These are phyloP conservation scores for Leptodactylus fallax DNA, from an alignment of 2,797 vertebrate genomes.

Conservation along the genomic window DNA sequence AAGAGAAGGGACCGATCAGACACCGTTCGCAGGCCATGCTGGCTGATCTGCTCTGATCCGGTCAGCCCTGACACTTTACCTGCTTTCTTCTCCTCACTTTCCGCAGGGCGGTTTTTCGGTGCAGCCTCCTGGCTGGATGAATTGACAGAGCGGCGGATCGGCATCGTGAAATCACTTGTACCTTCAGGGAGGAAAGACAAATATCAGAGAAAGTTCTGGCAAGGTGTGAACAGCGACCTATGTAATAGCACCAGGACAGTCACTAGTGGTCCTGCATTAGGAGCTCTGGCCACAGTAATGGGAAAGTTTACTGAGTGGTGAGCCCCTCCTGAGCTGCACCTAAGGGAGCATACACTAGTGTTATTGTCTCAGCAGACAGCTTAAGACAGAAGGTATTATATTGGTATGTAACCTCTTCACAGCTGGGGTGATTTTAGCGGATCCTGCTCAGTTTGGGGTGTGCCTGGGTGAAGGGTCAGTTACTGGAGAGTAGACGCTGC, in stretches of 20 bases:
- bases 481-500: not conserved
- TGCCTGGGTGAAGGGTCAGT: not conserved
- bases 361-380: too few relatives aligned
- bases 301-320: not conserved
- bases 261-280: not conserved
- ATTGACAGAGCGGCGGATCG: conserved; percentile 90
- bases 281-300: not conserved
- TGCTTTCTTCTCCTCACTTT: conserved; percentile 79
- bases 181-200: not conserved
- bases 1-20: not conserved
- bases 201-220: not conserved
- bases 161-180: conserved; percentile 79
- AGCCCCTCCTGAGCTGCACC: not conserved
- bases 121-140: conserved; percentile 87
- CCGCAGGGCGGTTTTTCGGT: conserved; percentile 83
- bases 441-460: not conserved
- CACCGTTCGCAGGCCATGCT: not conserved
- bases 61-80: conserved; percentile 63
- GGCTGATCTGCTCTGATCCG: not conserved
- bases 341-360: too few relatives aligned
- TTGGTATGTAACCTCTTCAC: too few relatives aligned
- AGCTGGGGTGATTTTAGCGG: not conserved
- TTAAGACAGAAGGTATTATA: too few relatives aligned
- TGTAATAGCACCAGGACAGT: not conserved
- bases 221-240: not conserved